Percentiles rank a stretch among this genome's conserved stretches.
These are phyloP conservation scores for Muntiacus reevesi DNA, from an alignment of 2,113 vertebrate species.

Conservation along the genomic window DNA sequence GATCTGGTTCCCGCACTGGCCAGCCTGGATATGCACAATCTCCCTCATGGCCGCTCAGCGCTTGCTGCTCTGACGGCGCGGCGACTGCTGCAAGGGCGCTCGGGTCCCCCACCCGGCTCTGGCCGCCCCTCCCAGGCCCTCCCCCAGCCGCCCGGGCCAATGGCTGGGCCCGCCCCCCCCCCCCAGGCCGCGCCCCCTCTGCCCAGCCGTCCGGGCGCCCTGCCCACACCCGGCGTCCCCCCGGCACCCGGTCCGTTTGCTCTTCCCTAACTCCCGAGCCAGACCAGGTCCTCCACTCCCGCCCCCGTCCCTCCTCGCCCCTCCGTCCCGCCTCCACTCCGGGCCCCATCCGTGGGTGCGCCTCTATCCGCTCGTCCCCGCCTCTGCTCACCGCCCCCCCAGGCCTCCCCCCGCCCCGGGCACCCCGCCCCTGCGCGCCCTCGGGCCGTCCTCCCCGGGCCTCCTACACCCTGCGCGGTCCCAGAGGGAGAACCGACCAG, in stretches of 20 bases:
- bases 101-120: not conserved
- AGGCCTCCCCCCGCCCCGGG: not conserved
- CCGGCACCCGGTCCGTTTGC: not conserved
- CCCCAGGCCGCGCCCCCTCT: not conserved
- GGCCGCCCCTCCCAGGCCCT: not conserved
- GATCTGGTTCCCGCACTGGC: slow-evolving; percentile 96
- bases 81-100: not conserved
- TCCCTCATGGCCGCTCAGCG: slow-evolving; percentile 86
- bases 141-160: not conserved
- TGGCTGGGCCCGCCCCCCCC: not conserved
- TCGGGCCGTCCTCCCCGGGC: not conserved
- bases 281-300: not conserved
- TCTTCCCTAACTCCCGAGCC: not conserved
- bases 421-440: not conserved
- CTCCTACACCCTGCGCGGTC: not conserved
- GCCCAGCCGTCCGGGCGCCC: not conserved
- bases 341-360: not conserved
- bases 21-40: slow-evolving; percentile 95
- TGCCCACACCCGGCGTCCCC: too few species aligned
- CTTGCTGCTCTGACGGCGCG: not conserved
- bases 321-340: not conserved
- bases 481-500: not conserved
- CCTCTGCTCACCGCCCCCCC: not conserved
- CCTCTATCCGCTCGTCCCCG: not conserved
- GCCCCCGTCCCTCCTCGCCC: not conserved